Evolutionary conservation across 2,113 vertebrate genomes (phyloP), one percentile per base, ranked within the genome.

Genomic region (Nothocercus nigrocapillus): DNA sequence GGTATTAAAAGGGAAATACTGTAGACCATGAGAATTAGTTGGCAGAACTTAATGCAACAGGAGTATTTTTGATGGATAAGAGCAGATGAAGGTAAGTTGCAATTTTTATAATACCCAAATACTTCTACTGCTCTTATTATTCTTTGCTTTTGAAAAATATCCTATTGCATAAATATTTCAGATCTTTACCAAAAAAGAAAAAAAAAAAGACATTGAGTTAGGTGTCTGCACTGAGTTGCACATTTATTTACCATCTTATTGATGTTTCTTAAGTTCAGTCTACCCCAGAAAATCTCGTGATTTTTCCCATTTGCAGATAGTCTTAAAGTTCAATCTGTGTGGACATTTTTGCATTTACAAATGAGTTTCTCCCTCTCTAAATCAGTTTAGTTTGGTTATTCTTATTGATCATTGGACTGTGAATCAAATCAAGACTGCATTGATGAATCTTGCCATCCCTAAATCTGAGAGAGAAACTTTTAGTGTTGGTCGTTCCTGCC

Each of bases 11-110:
- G 16, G 25, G 32, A 69, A 47, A 25, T 34, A 34, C 16, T 63
- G 8, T 75, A 42, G 27, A 67, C 54, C 15, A 85, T 61, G 36
- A 80, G 77, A 76, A 47, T 58, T 54, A 90, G 49, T 47, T 66
- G 59, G 10, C n/a, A 92, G 40, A 19, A 63, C 82, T 82, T 51
- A 73, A 38, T 85, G 87, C 45, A 66, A 67, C 67, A 75, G 88
- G 63, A 88, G n/a, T 88, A 44, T 49, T 88, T 95, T 85, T 76
- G 38, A 91, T 81, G 16, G 40, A 59, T 92, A 83, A 88, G 38
- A 64, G 73, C 76, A 92, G 27, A 13, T 54, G 36, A 66, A 95
- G 90, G 95, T 95, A 94, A 96, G 94, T 96, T 58, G 77, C 25
- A 73, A 40, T 68, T 47, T 56, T 63, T 12, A 3, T 69, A 74